Conservation (phyloP, 2,113 vertebrate genomes). For the Lethenteron camtschaticum region DNA sequence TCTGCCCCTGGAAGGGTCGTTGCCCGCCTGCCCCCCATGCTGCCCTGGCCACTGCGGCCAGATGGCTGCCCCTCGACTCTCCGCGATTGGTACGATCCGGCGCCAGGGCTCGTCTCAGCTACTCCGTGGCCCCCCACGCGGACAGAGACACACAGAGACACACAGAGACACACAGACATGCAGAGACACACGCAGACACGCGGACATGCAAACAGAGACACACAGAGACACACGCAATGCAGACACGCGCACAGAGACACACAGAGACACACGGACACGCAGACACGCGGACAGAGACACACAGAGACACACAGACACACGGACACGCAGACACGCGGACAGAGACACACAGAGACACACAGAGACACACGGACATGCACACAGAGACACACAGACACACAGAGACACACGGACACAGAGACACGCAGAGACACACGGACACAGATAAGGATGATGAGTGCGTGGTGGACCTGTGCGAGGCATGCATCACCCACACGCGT, state of each 20-base stretch:
- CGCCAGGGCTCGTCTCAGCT: slow-evolving; percentile 25
- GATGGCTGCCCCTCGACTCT: slow-evolving; percentile 38
- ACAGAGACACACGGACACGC: neutral
- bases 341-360: rapidly evolving
- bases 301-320: neutral
- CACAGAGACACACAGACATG: too few relatives aligned
- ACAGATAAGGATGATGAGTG: too few relatives aligned
- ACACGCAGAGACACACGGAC: too few relatives aligned
- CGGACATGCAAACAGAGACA: neutral
- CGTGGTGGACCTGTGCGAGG: too few relatives aligned
- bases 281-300: neutral
- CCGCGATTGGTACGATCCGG: slow-evolving; percentile 36
- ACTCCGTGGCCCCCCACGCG: slow-evolving; percentile 8
- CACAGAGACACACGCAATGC: too few relatives aligned
- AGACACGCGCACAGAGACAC: neutral
- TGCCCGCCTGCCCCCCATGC: slow-evolving; percentile 39
- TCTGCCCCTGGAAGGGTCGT: slow-evolving; percentile 37
- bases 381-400: too few relatives aligned
- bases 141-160: rapidly evolving
- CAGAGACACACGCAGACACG: too few relatives aligned
- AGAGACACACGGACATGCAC: too few relatives aligned
- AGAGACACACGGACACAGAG: too few relatives aligned
- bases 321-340: neutral
- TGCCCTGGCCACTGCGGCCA: slow-evolving; percentile 77
- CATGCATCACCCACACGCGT: too few relatives aligned